Evolutionary conservation across 2,113 vertebrate species (phyloP), one percentile per base, ranked within the genome.

Genomic region (Romanogobio albipinnatus): DNA sequence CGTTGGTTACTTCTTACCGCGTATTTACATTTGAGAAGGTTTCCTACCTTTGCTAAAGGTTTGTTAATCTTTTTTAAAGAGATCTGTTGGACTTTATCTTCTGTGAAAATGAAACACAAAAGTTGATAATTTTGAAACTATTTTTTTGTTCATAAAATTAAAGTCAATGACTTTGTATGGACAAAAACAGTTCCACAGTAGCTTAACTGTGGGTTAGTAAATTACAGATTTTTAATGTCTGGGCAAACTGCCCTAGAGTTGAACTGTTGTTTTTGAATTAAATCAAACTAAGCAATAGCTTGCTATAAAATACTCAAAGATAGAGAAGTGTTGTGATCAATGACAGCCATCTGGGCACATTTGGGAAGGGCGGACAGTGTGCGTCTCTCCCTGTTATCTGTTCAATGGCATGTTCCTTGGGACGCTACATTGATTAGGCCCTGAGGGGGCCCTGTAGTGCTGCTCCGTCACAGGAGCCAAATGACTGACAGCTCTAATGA

Each of bases 401-500:
- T 93, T 94, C 94, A 93, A 95, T 92, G 92, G 91, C 84, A 90
- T 87, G 87, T 92, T 94, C 89, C 89, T 64, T 85, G 93, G 94
- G 92, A 94, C 88, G 91, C 88, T 87, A 75, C 91, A 90, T 89
- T 93, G 94, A 95, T 94, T 94, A 93, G 91, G 92, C 92, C 94
- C 94, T 90, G 90, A 93, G 94, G 94, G 93, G 86, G 86, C 93
- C 94, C 91, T 71, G 86, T 88, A 89, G 93, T 91, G 47, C 83
- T 86, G 85, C 89, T 91, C 91, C 83, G 84, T 93, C 90, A 85
- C 91, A 87, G 84, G 84, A 87, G 88, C 85, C 87, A 33, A 61
- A 47, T 94, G 94, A 95, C 91, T 95, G 94, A 95, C 94, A 95
- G 93, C 92, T 90, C 94, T 95, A 95, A 94, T 94, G 92, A 94